Evolutionary conservation across 2,113 vertebrate species (phyloP).

Genomic region (Macaca mulatta): DNA sequence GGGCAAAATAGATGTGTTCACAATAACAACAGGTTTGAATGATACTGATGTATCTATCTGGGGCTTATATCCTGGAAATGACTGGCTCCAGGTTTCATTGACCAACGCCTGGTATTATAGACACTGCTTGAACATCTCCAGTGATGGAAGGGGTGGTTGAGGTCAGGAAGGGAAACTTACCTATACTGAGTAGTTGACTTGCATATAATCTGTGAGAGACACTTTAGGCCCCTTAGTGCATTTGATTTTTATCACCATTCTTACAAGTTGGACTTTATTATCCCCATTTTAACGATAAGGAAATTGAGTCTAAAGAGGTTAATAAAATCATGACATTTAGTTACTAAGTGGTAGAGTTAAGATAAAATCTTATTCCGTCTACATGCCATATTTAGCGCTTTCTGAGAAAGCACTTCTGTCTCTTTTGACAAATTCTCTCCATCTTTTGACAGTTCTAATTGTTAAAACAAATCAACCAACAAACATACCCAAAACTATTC

Average conservation of each 20-base stretch:
- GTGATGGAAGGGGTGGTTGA: not conserved
- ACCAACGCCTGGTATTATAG: fast-evolving
- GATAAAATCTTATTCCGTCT: not conserved
- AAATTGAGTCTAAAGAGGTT: not conserved
- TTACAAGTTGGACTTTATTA: constrained; percentile 1
- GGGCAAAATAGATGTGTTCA: not conserved
- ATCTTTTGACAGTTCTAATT: not conserved
- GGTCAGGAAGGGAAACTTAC: not conserved
- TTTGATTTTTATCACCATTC: not conserved
- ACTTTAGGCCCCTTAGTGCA: not conserved
- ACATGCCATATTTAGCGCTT: not conserved
- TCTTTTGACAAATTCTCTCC: not conserved
- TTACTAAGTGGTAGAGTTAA: not conserved
- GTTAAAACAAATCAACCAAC: not conserved
- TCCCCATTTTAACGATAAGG: constrained; percentile 1
- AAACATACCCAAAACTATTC: not conserved
- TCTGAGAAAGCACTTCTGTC: not conserved
- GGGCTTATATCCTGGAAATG: not conserved
- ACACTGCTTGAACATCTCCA: not conserved
- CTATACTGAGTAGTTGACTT: not conserved
- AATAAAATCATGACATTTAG: not conserved
- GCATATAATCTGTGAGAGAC: not conserved
- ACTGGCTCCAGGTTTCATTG: not conserved
- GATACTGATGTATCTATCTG: not conserved
- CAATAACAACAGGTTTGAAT: not conserved